phyloP scores from a whole-genome alignment of 2,888 invertebrate genomes.

The Lucinisca nassula region DNA sequence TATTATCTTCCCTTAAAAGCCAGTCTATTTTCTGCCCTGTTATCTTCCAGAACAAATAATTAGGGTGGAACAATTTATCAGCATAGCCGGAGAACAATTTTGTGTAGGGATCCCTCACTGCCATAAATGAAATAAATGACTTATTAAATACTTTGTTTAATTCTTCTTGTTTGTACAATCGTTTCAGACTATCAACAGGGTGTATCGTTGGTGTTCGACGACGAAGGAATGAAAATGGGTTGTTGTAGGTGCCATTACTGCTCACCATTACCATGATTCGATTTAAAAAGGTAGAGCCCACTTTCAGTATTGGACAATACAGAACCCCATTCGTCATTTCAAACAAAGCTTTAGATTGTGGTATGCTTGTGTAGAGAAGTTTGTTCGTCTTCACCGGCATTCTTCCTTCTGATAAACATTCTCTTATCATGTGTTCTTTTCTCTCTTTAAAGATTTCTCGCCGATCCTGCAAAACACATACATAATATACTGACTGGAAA shows the following conservation, averaged over 20 bases:
- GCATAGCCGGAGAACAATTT: conserved; percentile 77
- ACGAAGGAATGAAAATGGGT: conserved; percentile 47
- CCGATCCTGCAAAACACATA: not conserved
- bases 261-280: conserved; percentile 65
- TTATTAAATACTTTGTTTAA: conserved; percentile 38
- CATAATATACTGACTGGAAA: too few species aligned
- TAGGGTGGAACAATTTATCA: conserved; percentile 79
- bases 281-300: conserved; percentile 79
- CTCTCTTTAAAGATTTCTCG: conserved; percentile 29
- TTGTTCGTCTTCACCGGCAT: not conserved
- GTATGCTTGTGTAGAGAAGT: not conserved
- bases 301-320: conserved; percentile 80
- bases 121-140: conserved; percentile 70
- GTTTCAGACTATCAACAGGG: conserved; percentile 14
- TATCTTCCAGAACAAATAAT: conserved; percentile 72
- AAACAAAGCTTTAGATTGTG: conserved; percentile 39
- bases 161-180: not conserved
- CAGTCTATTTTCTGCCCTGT: conserved; percentile 64
- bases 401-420: conserved; percentile 30
- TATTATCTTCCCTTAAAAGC: conserved; percentile 24
- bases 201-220: not conserved
- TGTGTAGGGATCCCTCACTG: conserved; percentile 77
- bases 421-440: conserved; percentile 12
- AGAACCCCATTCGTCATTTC: conserved; percentile 57
- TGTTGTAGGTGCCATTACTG: conserved; percentile 35